phyloP scores from a whole-genome alignment of 2,113 vertebrate genomes.

The Syrmaticus mikado region DNA sequence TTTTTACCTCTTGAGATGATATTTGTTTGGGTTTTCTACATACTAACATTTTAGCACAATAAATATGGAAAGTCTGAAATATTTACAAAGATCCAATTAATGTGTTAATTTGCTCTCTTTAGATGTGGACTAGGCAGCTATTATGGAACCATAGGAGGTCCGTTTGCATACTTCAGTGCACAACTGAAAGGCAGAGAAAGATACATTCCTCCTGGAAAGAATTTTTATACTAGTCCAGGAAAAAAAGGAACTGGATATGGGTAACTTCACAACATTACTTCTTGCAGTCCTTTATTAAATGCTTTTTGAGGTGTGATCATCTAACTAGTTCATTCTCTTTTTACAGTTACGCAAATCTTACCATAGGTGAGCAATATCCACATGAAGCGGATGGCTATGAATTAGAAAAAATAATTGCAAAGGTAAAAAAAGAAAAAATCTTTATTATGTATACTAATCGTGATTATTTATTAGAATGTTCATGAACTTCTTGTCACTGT shows the following conservation, averaged over 20 bases:
- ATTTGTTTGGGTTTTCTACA: background rate
- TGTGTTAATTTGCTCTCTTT: slow-evolving; percentile 37
- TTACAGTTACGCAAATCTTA: slow-evolving; percentile 85
- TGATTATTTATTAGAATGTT: background rate
- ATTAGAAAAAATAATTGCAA: slow-evolving; percentile 65
- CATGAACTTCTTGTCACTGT: background rate
- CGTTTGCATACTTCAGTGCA: slow-evolving; percentile 80
- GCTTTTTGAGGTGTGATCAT: background rate
- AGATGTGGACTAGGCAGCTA: slow-evolving; percentile 85
- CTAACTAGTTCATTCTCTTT: slow-evolving; percentile 24
- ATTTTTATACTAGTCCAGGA: slow-evolving; percentile 85
- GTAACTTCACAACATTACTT: slow-evolving; percentile 69
- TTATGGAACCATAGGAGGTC: slow-evolving; percentile 87
- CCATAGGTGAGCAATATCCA: slow-evolving; percentile 79
- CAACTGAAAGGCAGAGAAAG: slow-evolving; percentile 63
- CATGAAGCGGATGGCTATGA: slow-evolving; percentile 82
- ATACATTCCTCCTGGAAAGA: slow-evolving; percentile 81
- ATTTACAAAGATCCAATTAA: background rate
- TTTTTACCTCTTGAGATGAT: background rate
- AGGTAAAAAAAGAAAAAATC: slow-evolving; percentile 74
- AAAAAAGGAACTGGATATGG: slow-evolving; percentile 90
- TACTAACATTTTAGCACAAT: background rate
- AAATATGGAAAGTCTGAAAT: background rate
- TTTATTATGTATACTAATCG: background rate
- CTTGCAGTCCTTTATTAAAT: background rate